phyloP scores from a whole-genome alignment of 1,140 invertebrate genomes.

The Prorops nasuta region DNA sequence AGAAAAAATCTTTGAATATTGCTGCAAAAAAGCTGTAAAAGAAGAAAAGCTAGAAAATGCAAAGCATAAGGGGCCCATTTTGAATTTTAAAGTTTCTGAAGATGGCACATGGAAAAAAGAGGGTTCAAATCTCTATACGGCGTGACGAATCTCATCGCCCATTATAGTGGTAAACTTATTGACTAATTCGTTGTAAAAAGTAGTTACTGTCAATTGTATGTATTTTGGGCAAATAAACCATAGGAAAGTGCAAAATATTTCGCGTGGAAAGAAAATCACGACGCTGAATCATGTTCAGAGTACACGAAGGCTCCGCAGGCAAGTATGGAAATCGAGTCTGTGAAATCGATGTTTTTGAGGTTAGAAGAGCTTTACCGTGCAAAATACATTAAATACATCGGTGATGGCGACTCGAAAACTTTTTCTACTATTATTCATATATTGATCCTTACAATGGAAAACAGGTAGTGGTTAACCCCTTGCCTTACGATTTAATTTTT shows the following conservation, averaged over 20 bases:
- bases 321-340: slow-evolving; percentile 16
- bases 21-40: slow-evolving; percentile 14
- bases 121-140: slow-evolving; percentile 32
- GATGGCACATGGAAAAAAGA: no score
- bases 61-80: slow-evolving; percentile 9
- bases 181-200: slow-evolving; percentile 26
- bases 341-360: slow-evolving; percentile 18
- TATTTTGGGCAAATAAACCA: slow-evolving; percentile 18
- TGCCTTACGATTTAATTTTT: no score
- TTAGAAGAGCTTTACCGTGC: slow-evolving; percentile 19
- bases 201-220: slow-evolving; percentile 18
- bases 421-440: slow-evolving; percentile 5
- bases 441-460: slow-evolving; percentile 9
- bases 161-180: slow-evolving; percentile 24
- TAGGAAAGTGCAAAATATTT: slow-evolving; percentile 10
- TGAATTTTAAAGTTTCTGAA: slow-evolving; percentile 25
- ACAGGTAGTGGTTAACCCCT: slow-evolving; percentile 1
- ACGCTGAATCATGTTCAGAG: slow-evolving; percentile 8
- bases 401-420: slow-evolving; percentile 9
- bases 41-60: slow-evolving; percentile 16
- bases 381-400: slow-evolving; percentile 19
- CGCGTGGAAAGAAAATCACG: slow-evolving; percentile 14
- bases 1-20: slow-evolving; percentile 15
- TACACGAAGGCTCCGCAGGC: slow-evolving; percentile 15
- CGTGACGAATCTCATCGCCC: slow-evolving; percentile 18